A percentile compares a stretch with the other conserved stretches of the same genome.
These are phyloP conservation scores for Xiphophorus birchmanni DNA, from an alignment of 2,797 vertebrate species.

Conservation along the genomic window DNA sequence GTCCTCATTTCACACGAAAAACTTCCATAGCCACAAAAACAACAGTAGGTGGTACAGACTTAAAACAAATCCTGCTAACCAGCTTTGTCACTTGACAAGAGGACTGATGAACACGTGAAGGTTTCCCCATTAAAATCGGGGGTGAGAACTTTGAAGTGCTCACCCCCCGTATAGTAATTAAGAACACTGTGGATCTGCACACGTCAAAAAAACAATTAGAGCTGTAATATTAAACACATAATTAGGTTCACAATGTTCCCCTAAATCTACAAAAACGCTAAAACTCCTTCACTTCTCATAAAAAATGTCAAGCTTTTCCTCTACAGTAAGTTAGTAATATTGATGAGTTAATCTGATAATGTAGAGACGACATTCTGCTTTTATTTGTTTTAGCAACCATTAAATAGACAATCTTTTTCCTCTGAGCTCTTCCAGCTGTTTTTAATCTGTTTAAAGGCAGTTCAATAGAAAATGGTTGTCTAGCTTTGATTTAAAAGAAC, in stretches of 20 bases:
- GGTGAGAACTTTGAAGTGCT: not conserved
- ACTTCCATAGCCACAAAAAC: constrained; percentile 25
- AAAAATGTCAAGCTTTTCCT: not conserved
- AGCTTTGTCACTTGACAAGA: constrained; percentile 34
- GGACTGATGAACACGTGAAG: constrained; percentile 20
- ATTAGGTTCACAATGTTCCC: not conserved
- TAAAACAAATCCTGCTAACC: constrained; percentile 22
- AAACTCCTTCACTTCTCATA: not conserved
- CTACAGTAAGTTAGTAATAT: not conserved
- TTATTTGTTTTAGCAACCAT: not conserved
- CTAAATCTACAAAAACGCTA: not conserved
- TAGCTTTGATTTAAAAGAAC: no score
- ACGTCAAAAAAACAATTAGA: not conserved
- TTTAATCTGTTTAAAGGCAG: no score
- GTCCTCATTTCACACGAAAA: constrained; percentile 33
- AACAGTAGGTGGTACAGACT: not conserved
- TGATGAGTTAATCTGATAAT: not conserved
- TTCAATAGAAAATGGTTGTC: no score
- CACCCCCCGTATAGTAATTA: not conserved
- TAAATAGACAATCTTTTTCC: not conserved
- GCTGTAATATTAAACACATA: not conserved
- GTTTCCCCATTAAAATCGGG: not conserved
- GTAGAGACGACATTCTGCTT: not conserved
- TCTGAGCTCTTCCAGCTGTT: no score
- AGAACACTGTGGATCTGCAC: not conserved